phyloP scores from a whole-genome alignment of 2,888 invertebrate genomes.

The Rapana venosa region DNA sequence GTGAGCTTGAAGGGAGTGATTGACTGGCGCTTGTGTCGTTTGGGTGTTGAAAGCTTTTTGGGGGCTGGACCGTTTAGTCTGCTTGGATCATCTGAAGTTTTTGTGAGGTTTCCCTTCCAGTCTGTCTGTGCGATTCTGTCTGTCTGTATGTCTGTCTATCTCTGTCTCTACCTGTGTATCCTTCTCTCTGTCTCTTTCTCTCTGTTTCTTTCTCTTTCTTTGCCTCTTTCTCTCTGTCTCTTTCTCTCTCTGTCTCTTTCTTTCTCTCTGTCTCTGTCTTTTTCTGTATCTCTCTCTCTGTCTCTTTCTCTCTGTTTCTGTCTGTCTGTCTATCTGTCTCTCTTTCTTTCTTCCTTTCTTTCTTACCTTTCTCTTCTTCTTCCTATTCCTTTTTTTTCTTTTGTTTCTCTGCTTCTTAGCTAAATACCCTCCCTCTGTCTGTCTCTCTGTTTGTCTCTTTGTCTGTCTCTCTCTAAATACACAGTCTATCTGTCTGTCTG shows the following conservation, averaged over 20 bases:
- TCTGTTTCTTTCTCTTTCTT: neutral
- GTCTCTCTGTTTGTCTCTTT: no score
- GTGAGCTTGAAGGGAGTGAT: neutral
- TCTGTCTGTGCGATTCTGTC: conserved; percentile 1
- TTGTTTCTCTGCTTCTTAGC: no score
- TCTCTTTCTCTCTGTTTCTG: no score
- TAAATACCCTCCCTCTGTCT: no score
- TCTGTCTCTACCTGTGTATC: neutral
- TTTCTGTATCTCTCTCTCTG: no score
- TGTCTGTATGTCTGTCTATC: neutral
- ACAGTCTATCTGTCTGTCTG: neutral
- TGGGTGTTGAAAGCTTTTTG: neutral
- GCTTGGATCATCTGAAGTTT: neutral
- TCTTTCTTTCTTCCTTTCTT: no score
- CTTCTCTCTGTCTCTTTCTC: neutral
- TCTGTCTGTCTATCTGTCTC: no score
- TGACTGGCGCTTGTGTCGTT: neutral
- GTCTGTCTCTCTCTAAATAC: no score
- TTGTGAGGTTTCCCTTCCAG: neutral
- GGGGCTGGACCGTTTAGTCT: no score
- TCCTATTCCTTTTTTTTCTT: no score
- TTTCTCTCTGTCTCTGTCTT: neutral
- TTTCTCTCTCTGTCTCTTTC: neutral
- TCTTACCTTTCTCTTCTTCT: no score
- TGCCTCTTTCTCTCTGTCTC: neutral